These are phyloP conservation scores for Cyrtonyx montezumae DNA, from an alignment of 2,113 vertebrate species.

Conservation along the genomic window DNA sequence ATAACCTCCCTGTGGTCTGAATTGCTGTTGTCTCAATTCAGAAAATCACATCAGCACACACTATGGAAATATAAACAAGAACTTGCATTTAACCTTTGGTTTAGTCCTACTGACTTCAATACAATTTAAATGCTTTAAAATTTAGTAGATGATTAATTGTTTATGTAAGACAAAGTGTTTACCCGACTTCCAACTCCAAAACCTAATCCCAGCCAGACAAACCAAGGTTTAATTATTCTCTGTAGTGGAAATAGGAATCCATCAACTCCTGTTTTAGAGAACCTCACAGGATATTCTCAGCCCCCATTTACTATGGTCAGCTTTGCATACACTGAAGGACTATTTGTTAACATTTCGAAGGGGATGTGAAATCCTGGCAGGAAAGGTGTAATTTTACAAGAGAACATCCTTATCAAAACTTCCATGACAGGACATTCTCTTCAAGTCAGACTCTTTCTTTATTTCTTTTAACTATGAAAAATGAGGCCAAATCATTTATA, in stretches of 20 bases:
- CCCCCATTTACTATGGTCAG: background rate
- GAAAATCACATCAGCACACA: background rate
- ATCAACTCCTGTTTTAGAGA: background rate
- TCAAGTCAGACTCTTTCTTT: background rate
- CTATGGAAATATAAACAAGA: background rate
- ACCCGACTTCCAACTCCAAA: background rate
- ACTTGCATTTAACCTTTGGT: background rate
- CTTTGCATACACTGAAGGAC: background rate
- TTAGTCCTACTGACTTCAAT: background rate
- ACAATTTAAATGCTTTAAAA: background rate
- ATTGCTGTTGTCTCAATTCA: background rate
- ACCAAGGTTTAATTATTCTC: constrained; percentile 3
- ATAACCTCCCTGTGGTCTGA: background rate
- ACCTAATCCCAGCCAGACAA: background rate
- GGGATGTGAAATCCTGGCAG: background rate
- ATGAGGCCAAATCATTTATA: background rate
- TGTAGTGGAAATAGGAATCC: background rate
- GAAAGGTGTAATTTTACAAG: background rate
- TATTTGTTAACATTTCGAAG: background rate
- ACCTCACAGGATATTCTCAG: background rate
- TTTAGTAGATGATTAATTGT: background rate
- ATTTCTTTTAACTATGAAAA: constrained; percentile 7
- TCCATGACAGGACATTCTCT: background rate
- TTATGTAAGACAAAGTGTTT: background rate
- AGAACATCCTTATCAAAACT: background rate